Conservation (phyloP, 2,797 vertebrate genomes). For the Thaleichthys pacificus region DNA sequence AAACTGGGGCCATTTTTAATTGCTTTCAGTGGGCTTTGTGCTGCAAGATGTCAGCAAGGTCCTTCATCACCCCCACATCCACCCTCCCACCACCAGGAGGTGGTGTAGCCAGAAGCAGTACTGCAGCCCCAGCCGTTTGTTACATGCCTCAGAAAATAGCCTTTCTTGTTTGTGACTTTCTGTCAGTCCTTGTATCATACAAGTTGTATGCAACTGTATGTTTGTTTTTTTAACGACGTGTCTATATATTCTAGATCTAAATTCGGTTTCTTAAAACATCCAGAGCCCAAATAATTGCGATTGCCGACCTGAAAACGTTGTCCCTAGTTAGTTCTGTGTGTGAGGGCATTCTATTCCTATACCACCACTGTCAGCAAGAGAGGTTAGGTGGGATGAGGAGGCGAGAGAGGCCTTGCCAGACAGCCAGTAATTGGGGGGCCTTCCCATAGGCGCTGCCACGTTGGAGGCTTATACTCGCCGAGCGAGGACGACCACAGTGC, state of each 20-base stretch:
- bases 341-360: too few species aligned
- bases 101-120: not conserved
- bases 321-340: too few species aligned
- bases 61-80: not conserved
- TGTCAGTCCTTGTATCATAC: not conserved
- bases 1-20: slow-evolving; percentile 11
- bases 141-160: not conserved
- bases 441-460: slow-evolving; percentile 22
- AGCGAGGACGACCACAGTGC: slow-evolving; percentile 6
- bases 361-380: not conserved
- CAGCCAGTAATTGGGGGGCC: slow-evolving; percentile 40
- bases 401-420: slow-evolving; percentile 18
- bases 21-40: slow-evolving; percentile 3
- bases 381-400: not conserved
- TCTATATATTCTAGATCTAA: too few species aligned
- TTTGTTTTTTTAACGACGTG: too few species aligned
- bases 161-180: not conserved
- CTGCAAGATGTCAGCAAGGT: not conserved
- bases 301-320: too few species aligned
- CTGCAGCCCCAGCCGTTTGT: not conserved
- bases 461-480: not conserved
- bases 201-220: too few species aligned
- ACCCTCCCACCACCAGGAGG: slow-evolving; percentile 11
- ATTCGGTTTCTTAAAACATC: too few species aligned
- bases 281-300: too few species aligned